Conservation (phyloP, 2,888 invertebrate species). For the Phaedon cochleariae region DNA sequence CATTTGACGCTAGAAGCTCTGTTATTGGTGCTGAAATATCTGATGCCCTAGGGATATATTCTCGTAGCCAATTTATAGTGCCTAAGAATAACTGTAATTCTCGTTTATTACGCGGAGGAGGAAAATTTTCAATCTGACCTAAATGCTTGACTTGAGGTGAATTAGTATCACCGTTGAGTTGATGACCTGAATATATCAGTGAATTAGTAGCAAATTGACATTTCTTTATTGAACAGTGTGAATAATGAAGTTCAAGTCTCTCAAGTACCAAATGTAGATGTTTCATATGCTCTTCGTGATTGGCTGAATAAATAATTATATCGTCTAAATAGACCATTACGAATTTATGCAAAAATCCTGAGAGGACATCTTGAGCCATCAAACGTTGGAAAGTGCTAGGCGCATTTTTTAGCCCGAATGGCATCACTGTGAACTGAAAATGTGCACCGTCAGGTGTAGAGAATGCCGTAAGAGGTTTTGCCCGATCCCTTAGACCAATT, state of each 20-base stretch:
- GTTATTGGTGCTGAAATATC: neutral
- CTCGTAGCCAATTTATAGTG: constrained; percentile 9
- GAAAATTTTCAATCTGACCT: neutral
- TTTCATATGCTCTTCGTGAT: neutral
- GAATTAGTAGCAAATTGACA: constrained; percentile 10
- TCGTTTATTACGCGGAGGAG: neutral
- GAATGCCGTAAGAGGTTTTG: neutral
- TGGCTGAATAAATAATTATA: constrained; percentile 18
- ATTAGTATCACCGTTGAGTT: neutral
- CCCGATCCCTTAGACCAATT: neutral
- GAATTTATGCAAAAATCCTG: constrained; percentile 2
- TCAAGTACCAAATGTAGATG: constrained; percentile 10
- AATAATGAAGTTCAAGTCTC: neutral
- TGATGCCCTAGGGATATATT: constrained; percentile 3
- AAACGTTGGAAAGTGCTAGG: constrained; percentile 19
- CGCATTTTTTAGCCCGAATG: constrained; percentile 15
- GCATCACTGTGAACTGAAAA: neutral
- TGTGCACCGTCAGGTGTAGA: no score
- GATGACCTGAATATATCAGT: constrained; percentile 12
- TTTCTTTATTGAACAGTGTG: neutral
- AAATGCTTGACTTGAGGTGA: neutral
- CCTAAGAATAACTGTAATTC: constrained; percentile 11
- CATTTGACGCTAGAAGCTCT: neutral
- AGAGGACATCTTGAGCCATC: constrained; percentile 4
- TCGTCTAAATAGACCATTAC: constrained; percentile 20